phyloP scores from a whole-genome alignment of 2,113 vertebrate species.

The Oplegnathus fasciatus region DNA sequence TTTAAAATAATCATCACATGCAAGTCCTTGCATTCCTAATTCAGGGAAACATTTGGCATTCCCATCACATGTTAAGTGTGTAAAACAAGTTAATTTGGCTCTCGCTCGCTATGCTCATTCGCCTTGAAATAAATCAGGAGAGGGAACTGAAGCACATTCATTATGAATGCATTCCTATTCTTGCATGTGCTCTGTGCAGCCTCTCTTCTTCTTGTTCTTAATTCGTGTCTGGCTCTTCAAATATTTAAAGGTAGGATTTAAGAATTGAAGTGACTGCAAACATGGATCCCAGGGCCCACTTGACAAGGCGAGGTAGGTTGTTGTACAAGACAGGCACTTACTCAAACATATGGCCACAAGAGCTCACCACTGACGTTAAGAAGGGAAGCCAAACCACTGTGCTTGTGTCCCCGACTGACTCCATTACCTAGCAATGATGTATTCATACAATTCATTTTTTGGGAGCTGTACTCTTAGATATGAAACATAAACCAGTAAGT shows the following conservation, averaged over 20 bases:
- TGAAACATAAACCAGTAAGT: not conserved
- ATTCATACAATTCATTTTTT: not conserved
- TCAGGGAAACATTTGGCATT: not conserved
- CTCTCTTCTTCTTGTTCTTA: constrained; percentile 51
- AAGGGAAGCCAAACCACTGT: constrained; percentile 2
- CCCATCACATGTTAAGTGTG: constrained; percentile 26
- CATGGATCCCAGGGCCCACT: constrained; percentile 49
- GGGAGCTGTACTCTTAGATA: not conserved
- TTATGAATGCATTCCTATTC: constrained; percentile 61
- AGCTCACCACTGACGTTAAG: not conserved
- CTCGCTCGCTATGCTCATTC: constrained; percentile 13
- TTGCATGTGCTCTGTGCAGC: constrained; percentile 33
- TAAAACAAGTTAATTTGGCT: constrained; percentile 48
- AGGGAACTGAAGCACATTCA: constrained; percentile 45
- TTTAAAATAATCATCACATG: constrained; percentile 12
- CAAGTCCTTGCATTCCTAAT: not conserved
- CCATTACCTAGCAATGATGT: not conserved
- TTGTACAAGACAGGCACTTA: constrained; percentile 58
- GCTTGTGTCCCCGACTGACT: not conserved
- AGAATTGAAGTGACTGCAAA: constrained; percentile 70
- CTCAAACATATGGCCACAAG: constrained; percentile 52
- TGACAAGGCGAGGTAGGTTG: constrained; percentile 35
- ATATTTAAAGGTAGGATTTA: constrained; percentile 73
- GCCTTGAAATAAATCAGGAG: constrained; percentile 60
- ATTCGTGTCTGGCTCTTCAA: constrained; percentile 69